These are phyloP conservation scores for Lepidurus packardi DNA, from an alignment of 1,140 invertebrate species.

Conservation along the genomic window DNA sequence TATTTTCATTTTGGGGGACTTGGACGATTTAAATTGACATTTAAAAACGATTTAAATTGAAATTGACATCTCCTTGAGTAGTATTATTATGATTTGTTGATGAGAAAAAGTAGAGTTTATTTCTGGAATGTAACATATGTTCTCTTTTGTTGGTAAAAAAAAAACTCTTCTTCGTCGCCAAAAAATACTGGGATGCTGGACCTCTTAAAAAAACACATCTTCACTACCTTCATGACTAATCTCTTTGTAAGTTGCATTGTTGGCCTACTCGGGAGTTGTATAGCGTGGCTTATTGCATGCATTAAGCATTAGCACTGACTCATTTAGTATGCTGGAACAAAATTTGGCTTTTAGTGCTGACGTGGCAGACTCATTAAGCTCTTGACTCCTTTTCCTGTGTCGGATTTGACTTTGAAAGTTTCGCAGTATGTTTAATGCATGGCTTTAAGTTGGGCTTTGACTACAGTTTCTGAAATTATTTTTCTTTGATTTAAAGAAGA, in stretches of 20 bases:
- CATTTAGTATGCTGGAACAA: neutral
- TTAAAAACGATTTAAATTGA: neutral
- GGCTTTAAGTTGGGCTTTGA: neutral
- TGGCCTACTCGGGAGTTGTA: neutral
- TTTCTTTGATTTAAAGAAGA: too few relatives aligned
- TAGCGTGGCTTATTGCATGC: neutral
- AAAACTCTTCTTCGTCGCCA: slow-evolving; percentile 53
- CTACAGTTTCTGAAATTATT: too few relatives aligned
- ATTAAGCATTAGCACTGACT: neutral
- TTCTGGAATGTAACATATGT: neutral
- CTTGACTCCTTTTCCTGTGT: neutral
- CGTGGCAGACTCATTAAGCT: neutral
- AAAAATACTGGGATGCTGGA: neutral
- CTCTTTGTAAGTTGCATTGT: slow-evolving; percentile 17
- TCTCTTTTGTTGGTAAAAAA: slow-evolving; percentile 55
- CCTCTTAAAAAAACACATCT: slow-evolving; percentile 61
- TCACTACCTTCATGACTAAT: slow-evolving; percentile 6
- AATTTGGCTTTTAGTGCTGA: neutral
- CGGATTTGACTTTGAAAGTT: neutral
- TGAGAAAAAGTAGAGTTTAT: neutral
- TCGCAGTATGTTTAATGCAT: neutral
- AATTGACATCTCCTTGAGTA: neutral
- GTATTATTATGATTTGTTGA: neutral
- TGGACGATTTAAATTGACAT: neutral
- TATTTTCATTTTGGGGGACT: neutral